A percentile compares a stretch with the other conserved stretches of the same genome.
These are phyloP conservation scores for Mus minutoides DNA, from an alignment of 2,797 vertebrate genomes.

Conservation along the genomic window DNA sequence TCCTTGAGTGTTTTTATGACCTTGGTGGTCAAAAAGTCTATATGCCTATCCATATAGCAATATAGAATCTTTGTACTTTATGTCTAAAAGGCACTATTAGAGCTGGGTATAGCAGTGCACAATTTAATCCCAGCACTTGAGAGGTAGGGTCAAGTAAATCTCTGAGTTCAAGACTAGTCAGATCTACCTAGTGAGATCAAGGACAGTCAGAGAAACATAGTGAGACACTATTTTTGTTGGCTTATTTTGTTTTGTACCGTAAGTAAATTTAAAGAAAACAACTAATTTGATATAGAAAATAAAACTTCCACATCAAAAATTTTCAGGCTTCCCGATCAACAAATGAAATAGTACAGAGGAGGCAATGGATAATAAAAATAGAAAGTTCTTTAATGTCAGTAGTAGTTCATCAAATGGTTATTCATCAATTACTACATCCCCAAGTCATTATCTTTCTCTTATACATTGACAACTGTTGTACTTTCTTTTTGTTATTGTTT, in stretches of 20 bases:
- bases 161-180: neutral
- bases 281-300: neutral
- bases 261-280: neutral
- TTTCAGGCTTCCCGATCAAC: neutral
- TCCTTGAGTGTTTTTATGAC: constrained; percentile 45
- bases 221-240: neutral
- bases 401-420: too few relatives aligned
- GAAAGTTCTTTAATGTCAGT: too few relatives aligned
- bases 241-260: neutral
- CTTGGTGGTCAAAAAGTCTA: neutral
- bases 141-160: too few relatives aligned
- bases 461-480: neutral
- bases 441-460: neutral
- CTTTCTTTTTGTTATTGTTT: neutral
- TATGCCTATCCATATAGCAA: neutral
- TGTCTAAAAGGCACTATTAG: neutral
- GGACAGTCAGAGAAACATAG: neutral
- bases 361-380: neutral
- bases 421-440: too few relatives aligned
- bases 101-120: too few relatives aligned
- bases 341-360: neutral
- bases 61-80: neutral
- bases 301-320: neutral
- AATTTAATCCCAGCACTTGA: too few relatives aligned
- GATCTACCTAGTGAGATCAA: neutral